Percentiles rank a stretch among this genome's conserved stretches.
Conservation (phyloP, 2,797 vertebrate species). For the Moxostoma hubbsi region DNA sequence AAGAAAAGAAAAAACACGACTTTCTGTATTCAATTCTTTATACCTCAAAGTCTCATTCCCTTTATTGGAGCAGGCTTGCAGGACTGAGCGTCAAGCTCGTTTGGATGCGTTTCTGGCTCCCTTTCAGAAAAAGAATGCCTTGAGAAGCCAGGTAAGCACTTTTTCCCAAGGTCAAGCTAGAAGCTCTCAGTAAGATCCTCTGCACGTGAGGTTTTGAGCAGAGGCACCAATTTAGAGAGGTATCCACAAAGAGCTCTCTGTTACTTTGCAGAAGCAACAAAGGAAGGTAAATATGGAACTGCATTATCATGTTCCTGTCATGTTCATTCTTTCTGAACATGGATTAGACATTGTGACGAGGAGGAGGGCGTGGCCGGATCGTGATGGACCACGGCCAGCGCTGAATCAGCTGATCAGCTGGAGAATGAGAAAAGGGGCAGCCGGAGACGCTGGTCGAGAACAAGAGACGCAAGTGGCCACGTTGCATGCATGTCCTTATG, state of each 20-base stretch:
- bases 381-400: no score
- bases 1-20: not conserved
- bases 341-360: constrained; percentile 51
- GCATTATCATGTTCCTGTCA: constrained; percentile 66
- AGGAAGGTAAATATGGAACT: not conserved
- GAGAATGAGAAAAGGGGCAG: no score
- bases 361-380: no score
- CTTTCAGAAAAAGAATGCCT: no score
- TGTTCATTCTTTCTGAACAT: constrained; percentile 57
- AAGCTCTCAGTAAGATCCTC: constrained; percentile 12
- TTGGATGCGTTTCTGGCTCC: no score
- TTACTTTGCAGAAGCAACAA: not conserved
- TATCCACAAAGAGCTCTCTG: no score
- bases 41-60: not conserved
- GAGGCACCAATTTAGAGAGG: not conserved
- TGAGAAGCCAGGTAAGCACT: no score
- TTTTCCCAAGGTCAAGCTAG: constrained; percentile 48
- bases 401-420: no score
- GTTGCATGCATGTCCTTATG: no score
- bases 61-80: not conserved
- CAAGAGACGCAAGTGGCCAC: no score
- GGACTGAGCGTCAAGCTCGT: no score
- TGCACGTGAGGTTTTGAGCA: constrained; percentile 44
- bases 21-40: not conserved
- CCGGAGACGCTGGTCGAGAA: no score